Evolutionary conservation across 2,888 invertebrate genomes (phyloP), one percentile per base, ranked within the genome.

Genomic region (Callimorpha dominula): DNA sequence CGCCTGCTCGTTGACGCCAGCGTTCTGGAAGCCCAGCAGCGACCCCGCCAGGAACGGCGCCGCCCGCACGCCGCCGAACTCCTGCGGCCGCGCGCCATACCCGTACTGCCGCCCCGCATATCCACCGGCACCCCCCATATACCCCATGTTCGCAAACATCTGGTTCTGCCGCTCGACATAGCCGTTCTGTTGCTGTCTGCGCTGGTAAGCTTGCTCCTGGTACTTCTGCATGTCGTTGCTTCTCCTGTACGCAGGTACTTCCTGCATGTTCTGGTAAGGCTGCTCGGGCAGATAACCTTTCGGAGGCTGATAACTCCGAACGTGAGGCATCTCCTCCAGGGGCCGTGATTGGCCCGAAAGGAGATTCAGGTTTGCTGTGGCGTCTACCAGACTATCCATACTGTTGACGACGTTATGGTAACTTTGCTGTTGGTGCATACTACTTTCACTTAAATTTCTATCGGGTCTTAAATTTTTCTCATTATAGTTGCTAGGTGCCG

Each of bases 1-100:
- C 62, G 96, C 96, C 85, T 96, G 96, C 80, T 96, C 96, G 79
- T 95, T 96, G 40, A 96, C 96, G 14, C 94, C 95, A 5, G 96
- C 94, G 84, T 96, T 95, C 86, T 96, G 96, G 85, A 95, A 96
- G 68, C 95, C 96, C 8, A 96, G 90, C 80, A 96, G 85, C 15
- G 95, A 95, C 62, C 94, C 94, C 0, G 93, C 89, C 79, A 94
- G 87, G 84, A 94, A 95, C 0, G 94, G 93, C 0, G 92, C 94
- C 1, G 89, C 90, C 54, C 92, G 88, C 72, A 92, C 83, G 50
- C 85, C 84, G 49, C 85, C 87, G 72, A 86, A 93, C 77, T 92
- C 93, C 80, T 90, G 89, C 6, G 88, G 86, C 70, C 91, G 85
- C 14, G 85, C 88, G 12, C 88, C 91, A 76, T 90, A 88, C 0